Evolutionary conservation across 2,797 vertebrate species (phyloP), one percentile per base, ranked within the genome.

Genomic region (Poecile montanus): DNA sequence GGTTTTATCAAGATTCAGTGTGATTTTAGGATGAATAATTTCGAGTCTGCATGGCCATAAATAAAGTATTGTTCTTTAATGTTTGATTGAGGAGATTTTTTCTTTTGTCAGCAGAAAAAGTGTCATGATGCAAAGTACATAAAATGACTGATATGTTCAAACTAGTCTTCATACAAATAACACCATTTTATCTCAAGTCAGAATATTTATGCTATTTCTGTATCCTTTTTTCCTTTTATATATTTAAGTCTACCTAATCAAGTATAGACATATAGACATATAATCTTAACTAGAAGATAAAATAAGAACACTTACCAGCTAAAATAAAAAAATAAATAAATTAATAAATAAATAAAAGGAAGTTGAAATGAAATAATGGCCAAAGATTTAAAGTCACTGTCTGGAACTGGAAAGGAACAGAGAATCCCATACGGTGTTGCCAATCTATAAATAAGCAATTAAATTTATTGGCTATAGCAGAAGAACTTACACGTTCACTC

Each of bases 11-110:
- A 95, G 73, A 76, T 95, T 97, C 78, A 91, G 13, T 48, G 56
- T 85, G 58, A 61, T 96, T 95, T 97, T 96, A 89, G 77, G 83
- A 78, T 92, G 54, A 97, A 94, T 56, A 94, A 93, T 96, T 97
- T 96, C 72, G 94, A 96, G 48, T 3, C 57, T 78, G 3, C 36
- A n/a, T 85, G 32, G 16, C 57, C 57, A 95, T 92, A 96, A 97
- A 96, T 96, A 94, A 96, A 91, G 89, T 82, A 93, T 47, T 65
- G 13, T 67, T 93, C 92, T 91, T 95, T 93, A 95, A 94, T 93
- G 47, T 94, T 96, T 74, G 47, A 94, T 73, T 26, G 32, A 74
- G 89, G 14, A 62, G 71, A 32, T 11, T 50, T 48, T 77, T 94
- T 89, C 12, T 65, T 34, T 93, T 87, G 10, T 88, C 68, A 93